Conservation (phyloP, 1,140 invertebrate species). For the Ptiloglossa arizonensis region DNA sequence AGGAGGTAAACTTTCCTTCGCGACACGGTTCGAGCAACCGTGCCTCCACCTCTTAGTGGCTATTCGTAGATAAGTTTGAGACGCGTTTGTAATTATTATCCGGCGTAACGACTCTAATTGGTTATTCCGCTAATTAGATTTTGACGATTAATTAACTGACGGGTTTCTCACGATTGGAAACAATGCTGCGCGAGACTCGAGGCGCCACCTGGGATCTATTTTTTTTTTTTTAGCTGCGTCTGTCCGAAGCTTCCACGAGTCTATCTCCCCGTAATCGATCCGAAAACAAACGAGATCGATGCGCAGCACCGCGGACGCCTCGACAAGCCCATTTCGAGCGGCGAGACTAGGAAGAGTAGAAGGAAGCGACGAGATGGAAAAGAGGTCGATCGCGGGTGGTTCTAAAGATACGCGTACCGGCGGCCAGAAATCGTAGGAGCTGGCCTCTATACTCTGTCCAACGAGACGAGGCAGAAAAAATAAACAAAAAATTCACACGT, state of each 20-base stretch:
- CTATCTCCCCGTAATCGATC: not conserved
- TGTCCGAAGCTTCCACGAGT: not conserved
- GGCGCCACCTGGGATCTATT: not conserved
- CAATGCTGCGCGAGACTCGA: constrained; percentile 29
- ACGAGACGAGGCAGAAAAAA: too few species aligned
- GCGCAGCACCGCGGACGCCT: not conserved
- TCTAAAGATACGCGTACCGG: constrained; percentile 47
- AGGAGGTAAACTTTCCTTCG: constrained; percentile 15
- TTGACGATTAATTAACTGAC: constrained; percentile 42
- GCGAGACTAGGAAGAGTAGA: not conserved
- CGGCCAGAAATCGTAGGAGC: constrained; percentile 6
- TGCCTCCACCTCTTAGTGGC: constrained; percentile 15
- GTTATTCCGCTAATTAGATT: constrained; percentile 46
- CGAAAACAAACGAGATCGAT: not conserved
- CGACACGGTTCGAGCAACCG: constrained; percentile 3
- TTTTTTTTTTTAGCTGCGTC: not conserved
- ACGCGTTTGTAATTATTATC: constrained; percentile 28
- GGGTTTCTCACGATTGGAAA: constrained; percentile 33
- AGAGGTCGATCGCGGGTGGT: constrained; percentile 46
- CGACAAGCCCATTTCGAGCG: not conserved
- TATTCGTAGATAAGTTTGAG: constrained; percentile 32
- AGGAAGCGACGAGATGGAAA: constrained; percentile 16
- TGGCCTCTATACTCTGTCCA: too few species aligned
- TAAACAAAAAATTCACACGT: too few species aligned
- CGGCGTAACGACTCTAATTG: constrained; percentile 41